Percentiles rank a stretch among this genome's conserved stretches.
Conservation (phyloP, 2,888 invertebrate genomes). For the Drosophila stalkeri region DNA sequence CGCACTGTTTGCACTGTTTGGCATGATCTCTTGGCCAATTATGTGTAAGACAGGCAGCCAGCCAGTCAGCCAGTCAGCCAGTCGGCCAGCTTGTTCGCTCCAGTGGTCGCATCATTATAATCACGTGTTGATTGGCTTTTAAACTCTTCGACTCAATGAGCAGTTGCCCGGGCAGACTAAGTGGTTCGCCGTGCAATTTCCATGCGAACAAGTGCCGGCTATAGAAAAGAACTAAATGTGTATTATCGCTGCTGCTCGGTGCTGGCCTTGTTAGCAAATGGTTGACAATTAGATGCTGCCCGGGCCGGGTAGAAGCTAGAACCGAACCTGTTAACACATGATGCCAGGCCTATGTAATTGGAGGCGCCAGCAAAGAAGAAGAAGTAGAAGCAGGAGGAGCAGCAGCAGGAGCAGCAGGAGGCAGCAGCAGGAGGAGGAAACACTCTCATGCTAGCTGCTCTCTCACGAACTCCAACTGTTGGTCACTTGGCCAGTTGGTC, state of each 20-base stretch:
- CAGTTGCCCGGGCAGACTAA: conserved; percentile 45
- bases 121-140: conserved; percentile 82
- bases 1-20: conserved; percentile 2
- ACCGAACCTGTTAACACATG: conserved; percentile 57
- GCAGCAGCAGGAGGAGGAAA: not conserved
- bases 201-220: conserved; percentile 61
- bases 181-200: conserved; percentile 52
- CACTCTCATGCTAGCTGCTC: not conserved
- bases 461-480: not conserved
- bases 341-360: conserved; percentile 46
- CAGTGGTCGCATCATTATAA: conserved; percentile 74
- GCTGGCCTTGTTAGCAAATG: conserved; percentile 64
- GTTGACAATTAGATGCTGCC: conserved; percentile 67
- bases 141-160: conserved; percentile 69
- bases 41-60: conserved; percentile 76
- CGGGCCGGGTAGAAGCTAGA: conserved; percentile 16
- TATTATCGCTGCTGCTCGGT: conserved; percentile 43
- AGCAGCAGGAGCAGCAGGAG: not conserved
- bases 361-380: conserved; percentile 43
- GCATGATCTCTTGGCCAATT: conserved; percentile 52
- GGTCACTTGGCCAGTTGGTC: conserved; percentile 56
- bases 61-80: conserved; percentile 61
- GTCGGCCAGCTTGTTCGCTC: conserved; percentile 30
- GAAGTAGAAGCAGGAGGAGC: not conserved
- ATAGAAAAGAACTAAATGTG: conserved; percentile 43